Percentiles rank a stretch among this genome's conserved stretches.
Conservation (phyloP, 35 echinoderm and acorn worm species). For the Stichopus chloronotus region DNA sequence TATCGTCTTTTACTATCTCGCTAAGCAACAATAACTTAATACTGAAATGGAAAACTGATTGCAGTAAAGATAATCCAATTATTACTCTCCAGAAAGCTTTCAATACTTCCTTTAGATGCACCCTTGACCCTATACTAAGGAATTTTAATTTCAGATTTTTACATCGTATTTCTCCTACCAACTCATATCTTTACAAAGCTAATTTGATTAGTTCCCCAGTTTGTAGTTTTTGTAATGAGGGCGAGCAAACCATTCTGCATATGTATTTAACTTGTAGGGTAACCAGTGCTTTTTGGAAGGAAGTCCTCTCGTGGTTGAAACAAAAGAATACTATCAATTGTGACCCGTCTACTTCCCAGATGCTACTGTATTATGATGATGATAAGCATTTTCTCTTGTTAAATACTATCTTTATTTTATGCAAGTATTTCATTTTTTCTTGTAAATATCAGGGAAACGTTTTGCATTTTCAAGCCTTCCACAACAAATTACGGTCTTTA, state of each 20-base stretch:
- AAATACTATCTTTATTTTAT: slow-evolving; percentile 8
- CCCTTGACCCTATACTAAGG: not conserved
- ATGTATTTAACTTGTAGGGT: no score
- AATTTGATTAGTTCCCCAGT: no score
- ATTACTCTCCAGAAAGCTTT: slow-evolving; percentile 5
- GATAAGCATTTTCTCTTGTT: not conserved
- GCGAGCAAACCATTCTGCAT: no score
- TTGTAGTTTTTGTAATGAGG: no score
- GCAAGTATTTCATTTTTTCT: slow-evolving; percentile 17
- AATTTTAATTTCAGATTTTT: slow-evolving; percentile 19
- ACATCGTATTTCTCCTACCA: not conserved
- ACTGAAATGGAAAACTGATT: slow-evolving; percentile 13
- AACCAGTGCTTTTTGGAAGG: no score
- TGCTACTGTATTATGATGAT: no score
- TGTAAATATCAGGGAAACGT: not conserved
- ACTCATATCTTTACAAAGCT: no score
- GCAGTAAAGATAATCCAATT: not conserved
- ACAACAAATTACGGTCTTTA: no score
- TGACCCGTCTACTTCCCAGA: not conserved
- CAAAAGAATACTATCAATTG: not conserved
- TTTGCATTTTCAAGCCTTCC: not conserved
- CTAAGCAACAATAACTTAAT: slow-evolving; percentile 9
- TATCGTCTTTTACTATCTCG: not conserved
- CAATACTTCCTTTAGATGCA: not conserved
- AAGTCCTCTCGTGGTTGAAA: no score